Conservation (phyloP, 2,888 invertebrate species). For the Ophioninae sp. region DNA sequence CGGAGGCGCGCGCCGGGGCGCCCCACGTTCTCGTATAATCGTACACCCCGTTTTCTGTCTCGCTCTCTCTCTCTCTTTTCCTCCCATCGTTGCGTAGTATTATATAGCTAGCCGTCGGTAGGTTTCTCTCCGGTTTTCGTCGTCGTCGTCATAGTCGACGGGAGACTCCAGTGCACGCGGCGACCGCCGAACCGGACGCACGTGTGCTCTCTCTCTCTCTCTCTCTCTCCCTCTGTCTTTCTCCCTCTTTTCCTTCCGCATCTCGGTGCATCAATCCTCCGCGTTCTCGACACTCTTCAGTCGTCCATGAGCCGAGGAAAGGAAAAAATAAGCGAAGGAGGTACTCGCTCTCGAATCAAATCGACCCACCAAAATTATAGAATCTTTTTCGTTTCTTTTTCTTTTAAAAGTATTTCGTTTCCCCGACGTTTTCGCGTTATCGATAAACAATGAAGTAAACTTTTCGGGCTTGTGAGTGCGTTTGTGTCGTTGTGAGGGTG, state of each 20-base stretch:
- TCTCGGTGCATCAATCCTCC: background rate
- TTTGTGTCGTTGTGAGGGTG: conserved; percentile 15
- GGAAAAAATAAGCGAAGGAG: background rate
- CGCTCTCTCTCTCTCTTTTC: background rate
- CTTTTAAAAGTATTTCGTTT: background rate
- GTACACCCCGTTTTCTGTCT: conserved; percentile 35
- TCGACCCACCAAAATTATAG: background rate
- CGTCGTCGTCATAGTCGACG: conserved; percentile 63
- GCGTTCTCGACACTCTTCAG: background rate
- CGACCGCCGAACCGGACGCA: conserved; percentile 74
- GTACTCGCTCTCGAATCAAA: background rate
- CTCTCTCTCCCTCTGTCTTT: background rate
- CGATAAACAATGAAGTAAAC: background rate
- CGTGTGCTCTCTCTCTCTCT: conserved; percentile 59
- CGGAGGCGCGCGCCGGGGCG: conserved; percentile 59
- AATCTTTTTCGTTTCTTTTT: background rate
- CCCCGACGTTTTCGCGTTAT: background rate
- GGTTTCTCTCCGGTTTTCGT: conserved; percentile 28
- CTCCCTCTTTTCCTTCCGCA: background rate
- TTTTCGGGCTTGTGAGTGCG: conserved; percentile 1
- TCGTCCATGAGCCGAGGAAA: background rate
- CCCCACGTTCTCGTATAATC: conserved; percentile 55
- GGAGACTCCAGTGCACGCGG: conserved; percentile 76
- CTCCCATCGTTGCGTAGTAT: conserved; percentile 53
- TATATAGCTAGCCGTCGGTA: conserved; percentile 39